These are phyloP conservation scores for Thymallus thymallus DNA, from an alignment of 2,113 vertebrate species.

Conservation along the genomic window DNA sequence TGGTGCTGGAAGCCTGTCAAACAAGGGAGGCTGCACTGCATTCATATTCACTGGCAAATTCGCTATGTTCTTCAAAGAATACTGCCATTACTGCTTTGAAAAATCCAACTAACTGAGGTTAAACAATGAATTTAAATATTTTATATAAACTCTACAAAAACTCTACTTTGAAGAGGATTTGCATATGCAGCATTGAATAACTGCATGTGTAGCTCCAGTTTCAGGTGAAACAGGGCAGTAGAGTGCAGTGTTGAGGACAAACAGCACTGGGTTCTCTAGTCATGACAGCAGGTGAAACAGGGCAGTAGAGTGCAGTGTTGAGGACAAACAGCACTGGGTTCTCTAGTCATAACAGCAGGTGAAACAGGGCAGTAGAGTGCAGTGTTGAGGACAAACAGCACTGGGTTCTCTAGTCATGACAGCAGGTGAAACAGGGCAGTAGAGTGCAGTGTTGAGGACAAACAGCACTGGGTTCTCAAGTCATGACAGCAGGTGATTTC, in stretches of 20 bases:
- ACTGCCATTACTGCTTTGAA: neutral
- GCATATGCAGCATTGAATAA: no score
- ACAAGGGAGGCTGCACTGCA: neutral
- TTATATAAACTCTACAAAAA: no score
- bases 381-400: conserved; percentile 21
- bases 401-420: conserved; percentile 51
- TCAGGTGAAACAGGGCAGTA: conserved; percentile 4
- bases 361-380: conserved; percentile 28
- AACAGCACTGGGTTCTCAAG: conserved; percentile 44
- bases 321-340: conserved; percentile 31
- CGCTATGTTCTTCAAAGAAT: neutral
- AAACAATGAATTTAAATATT: no score
- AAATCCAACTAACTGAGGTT: neutral
- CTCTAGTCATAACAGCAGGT: conserved; percentile 62
- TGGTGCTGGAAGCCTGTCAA: neutral
- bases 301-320: conserved; percentile 7
- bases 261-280: conserved; percentile 44
- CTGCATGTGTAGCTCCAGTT: neutral
- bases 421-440: conserved; percentile 22
- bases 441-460: conserved; percentile 7
- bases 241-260: conserved; percentile 12
- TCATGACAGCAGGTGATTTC: conserved; percentile 61
- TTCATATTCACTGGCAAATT: neutral
- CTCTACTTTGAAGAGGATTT: no score
- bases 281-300: conserved; percentile 62